A percentile compares a stretch with the other conserved stretches of the same genome.
These are phyloP conservation scores for Shinisaurus crocodilurus DNA, from an alignment of 2,113 vertebrate genomes.

Conservation along the genomic window DNA sequence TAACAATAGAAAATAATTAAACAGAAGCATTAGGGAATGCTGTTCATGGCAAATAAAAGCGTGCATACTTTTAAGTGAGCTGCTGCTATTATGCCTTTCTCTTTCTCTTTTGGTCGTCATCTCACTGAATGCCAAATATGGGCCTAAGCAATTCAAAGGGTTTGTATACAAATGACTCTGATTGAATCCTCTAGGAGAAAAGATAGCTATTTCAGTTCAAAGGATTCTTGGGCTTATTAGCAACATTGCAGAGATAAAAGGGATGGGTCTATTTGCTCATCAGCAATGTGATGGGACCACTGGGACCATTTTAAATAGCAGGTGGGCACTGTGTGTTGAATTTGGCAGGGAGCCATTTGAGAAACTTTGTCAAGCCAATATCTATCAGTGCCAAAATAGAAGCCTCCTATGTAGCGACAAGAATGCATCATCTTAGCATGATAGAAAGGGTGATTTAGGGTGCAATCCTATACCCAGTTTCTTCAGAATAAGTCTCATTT, in stretches of 20 bases:
- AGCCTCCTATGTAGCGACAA: rapidly evolving
- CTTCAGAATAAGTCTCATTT: too few species aligned
- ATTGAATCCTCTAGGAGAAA: background rate
- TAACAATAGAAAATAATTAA: background rate
- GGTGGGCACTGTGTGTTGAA: background rate
- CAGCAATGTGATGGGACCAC: background rate
- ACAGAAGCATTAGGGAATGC: background rate
- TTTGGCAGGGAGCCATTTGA: background rate
- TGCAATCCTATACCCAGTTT: background rate
- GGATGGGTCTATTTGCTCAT: background rate
- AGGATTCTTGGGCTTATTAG: background rate
- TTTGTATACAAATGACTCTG: slow-evolving; percentile 11
- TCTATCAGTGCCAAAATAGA: background rate
- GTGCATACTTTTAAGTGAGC: background rate
- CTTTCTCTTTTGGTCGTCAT: background rate
- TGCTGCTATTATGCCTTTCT: background rate
- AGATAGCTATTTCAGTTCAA: slow-evolving; percentile 5
- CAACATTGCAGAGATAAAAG: slow-evolving; percentile 17
- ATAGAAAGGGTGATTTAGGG: background rate
- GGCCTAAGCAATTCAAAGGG: slow-evolving; percentile 12
- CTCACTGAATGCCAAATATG: background rate
- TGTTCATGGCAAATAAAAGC: background rate
- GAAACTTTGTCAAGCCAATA: slow-evolving; percentile 23
- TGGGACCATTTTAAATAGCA: background rate
- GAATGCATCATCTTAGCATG: background rate